Conservation (phyloP, 2,888 invertebrate species). For the Tenthredo mesomela region DNA sequence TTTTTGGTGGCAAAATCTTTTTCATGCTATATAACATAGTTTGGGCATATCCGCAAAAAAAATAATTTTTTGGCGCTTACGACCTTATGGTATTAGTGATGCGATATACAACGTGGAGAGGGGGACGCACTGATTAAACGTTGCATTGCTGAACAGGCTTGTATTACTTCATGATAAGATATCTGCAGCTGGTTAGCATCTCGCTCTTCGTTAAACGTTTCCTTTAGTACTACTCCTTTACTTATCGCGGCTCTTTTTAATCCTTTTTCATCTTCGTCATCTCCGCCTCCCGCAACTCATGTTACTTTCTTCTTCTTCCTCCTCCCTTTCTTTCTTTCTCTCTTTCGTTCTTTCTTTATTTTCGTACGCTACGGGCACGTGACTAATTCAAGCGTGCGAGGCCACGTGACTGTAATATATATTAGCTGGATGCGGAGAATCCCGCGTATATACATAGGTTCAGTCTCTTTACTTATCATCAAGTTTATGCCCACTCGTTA, state of each 20-base stretch:
- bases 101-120: background rate
- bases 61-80: too few species aligned
- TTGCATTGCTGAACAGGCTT: slow-evolving; percentile 10
- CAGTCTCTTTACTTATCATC: background rate
- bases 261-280: slow-evolving; percentile 32
- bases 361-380: slow-evolving; percentile 14
- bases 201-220: slow-evolving; percentile 50
- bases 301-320: slow-evolving; percentile 30
- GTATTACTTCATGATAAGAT: slow-evolving; percentile 41
- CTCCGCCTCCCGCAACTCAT: slow-evolving; percentile 54
- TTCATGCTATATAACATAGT: too few species aligned
- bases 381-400: slow-evolving; percentile 32
- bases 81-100: too few species aligned
- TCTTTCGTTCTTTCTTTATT: background rate
- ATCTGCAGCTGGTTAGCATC: slow-evolving; percentile 41
- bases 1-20: too few species aligned
- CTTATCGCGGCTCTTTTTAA: background rate
- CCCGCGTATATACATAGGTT: background rate
- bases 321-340: slow-evolving; percentile 4
- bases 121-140: slow-evolving; percentile 33
- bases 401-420: slow-evolving; percentile 22
- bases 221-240: background rate
- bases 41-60: too few species aligned
- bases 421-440: background rate
- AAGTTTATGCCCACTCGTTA: background rate